Conservation (phyloP, 2,113 vertebrate genomes). For the Poeciliopsis retropinna region DNA sequence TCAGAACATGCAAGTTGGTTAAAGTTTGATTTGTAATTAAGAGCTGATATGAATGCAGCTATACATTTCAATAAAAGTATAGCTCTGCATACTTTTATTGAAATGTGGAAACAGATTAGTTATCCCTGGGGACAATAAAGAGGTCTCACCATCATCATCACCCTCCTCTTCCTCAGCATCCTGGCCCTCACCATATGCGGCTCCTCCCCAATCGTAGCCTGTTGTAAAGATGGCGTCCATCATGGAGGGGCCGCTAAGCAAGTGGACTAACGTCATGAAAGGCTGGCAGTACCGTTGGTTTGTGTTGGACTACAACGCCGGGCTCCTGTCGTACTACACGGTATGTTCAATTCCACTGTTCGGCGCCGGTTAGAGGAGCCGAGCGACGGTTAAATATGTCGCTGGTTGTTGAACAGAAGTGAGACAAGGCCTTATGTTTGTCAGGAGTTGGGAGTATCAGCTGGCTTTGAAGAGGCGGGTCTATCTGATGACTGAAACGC, state of each 20-base stretch:
- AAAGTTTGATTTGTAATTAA: too few species aligned
- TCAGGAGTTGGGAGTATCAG: slow-evolving; percentile 79
- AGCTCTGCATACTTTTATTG: background rate
- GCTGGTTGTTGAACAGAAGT: slow-evolving; percentile 25
- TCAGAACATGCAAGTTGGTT: too few species aligned
- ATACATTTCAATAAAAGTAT: too few species aligned
- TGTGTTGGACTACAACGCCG: slow-evolving; percentile 95
- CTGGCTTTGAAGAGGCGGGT: slow-evolving; percentile 64
- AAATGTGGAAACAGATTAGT: background rate
- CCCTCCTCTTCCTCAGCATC: slow-evolving; percentile 7
- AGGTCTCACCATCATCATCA: background rate
- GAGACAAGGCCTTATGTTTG: slow-evolving; percentile 68
- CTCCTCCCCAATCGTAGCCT: slow-evolving; percentile 70
- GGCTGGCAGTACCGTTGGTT: slow-evolving; percentile 99
- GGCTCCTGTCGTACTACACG: slow-evolving; percentile 96
- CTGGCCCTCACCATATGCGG: slow-evolving; percentile 39
- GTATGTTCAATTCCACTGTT: slow-evolving; percentile 74
- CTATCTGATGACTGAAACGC: slow-evolving; percentile 37
- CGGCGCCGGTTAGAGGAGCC: background rate
- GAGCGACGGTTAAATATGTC: background rate
- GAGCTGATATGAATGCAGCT: too few species aligned
- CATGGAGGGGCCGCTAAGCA: slow-evolving; percentile 98
- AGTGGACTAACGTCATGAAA: slow-evolving; percentile 99
- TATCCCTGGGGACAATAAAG: background rate
- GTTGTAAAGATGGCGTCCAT: slow-evolving; percentile 97